Base-by-base conservation (phyloP, 2,797 vertebrate species). In the Myotis daubentonii region DNA sequence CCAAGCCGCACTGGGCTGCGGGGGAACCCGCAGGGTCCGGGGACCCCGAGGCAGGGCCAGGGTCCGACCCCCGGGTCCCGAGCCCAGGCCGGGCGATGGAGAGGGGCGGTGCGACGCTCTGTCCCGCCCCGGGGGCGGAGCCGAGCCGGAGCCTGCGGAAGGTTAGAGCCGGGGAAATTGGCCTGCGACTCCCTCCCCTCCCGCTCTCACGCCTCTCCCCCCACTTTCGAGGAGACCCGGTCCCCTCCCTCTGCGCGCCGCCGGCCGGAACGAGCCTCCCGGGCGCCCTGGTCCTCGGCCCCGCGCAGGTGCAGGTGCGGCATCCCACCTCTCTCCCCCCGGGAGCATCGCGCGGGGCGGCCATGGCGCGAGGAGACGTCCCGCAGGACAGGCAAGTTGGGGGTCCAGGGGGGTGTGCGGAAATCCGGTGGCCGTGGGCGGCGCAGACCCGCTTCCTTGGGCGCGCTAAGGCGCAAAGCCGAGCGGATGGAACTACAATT, bases 371-470 rank as follows among this genome's bases (percentile, higher is more conserved):
- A 38, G 95, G 95, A 91, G 86, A 94, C 76, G 79, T 68, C 38
- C 97, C 97, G 60, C 88, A 36, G 60, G 96, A 97, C 93, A 95
- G 96, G 96, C 96, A 49, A 95, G 96, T 47, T 13, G 87, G 80
- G 82, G 17, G 5, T 66, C 22, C 0, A 23, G 28, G 1, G 57
- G 71, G n/a, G 53, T 3, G 74, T 4, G 6, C 30, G 4, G 8
- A 30, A 25, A 51, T 28, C 33, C 3, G 6, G 25, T 4, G 65
- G 85, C 71, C 11, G 10, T 0, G 38, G 20, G 70, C 49, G 11
- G 5, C 65, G 60, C 81, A 10, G 89, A 60, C 57, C 62, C 28
- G 30, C 83, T 68, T 23, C 41, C 38, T 25, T 28, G 1, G 11
- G 55, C 33, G 55, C 75, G 17, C 81, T 62, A 0, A 6, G 85